Base-by-base conservation (phyloP, 2,113 vertebrate genomes). In the Anhinga anhinga region DNA sequence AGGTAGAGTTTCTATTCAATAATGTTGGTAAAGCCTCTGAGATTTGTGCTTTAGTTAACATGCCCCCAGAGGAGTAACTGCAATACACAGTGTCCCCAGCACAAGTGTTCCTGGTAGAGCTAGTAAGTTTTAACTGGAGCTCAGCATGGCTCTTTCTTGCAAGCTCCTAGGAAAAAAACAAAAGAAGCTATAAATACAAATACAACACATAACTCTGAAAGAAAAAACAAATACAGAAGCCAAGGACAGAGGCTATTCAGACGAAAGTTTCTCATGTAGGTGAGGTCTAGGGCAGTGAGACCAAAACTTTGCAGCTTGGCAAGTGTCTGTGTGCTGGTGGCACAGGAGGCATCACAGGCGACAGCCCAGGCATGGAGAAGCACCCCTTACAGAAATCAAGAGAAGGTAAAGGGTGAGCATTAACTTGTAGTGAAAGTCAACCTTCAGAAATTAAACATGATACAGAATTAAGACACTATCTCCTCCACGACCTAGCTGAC, bases 71-170 rank as follows among this genome's bases (percentile, higher is more conserved):
- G 44, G 59, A 77, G 42, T 5, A 15, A 69, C 49, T 34, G 27
- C 27, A 72, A 22, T 0, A 3, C 40, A 13, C 0, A 0, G 19
- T 52, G 26, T 40, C n/a, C 27, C 30, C 82, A 29, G 23, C 32
- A 82, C 14, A 77, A 93, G 62, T 38, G 7, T 20, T 93, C 29
- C 71, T 86, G 29, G 11, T 71, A 56, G 26, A 70, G 15, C 5
- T 30, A 73, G 5, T 27, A 50, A 29, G 11, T 67, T 92, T 82
- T 74, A 78, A 56, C 29, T 71, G 52, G 62, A 86, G 38, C 9
- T 67, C 66, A 88, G 42, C 23, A 38, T 0, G 1, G 8, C 2
- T 50, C 7, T 52, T 73, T 50, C 66, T 66, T 66, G 61, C 30
- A 79, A 90, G 36, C 67, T n/a, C 13, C 20, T 7, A 23, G 15